Conservation (phyloP, 1,140 invertebrate genomes). For the Eueides isabella region DNA sequence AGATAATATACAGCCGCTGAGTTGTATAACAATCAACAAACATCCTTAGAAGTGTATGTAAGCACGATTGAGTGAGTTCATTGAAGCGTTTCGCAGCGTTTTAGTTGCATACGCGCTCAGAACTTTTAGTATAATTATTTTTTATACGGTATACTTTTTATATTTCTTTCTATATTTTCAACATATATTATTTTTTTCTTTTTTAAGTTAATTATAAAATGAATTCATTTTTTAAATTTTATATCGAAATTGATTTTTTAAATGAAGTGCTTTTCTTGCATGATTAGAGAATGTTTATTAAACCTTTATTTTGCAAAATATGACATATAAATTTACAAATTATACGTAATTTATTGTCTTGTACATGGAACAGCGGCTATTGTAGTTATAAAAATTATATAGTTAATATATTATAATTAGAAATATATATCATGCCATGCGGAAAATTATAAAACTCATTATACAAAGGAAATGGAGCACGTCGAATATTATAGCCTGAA, state of each 20-base stretch:
- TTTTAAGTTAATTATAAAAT: too few species aligned
- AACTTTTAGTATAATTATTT: not conserved
- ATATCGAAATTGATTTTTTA: too few species aligned
- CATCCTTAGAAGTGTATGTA: slow-evolving; percentile 22
- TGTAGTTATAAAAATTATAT: not conserved
- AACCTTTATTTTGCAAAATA: not conserved
- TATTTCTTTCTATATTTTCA: too few species aligned
- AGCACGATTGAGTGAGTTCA: slow-evolving; percentile 20
- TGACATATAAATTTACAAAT: too few species aligned
- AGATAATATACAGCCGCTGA: slow-evolving; percentile 9
- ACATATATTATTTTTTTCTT: too few species aligned
- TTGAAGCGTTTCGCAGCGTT: slow-evolving; percentile 9
- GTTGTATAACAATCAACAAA: slow-evolving; percentile 28
- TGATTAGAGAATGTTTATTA: too few species aligned
- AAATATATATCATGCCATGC: slow-evolving; percentile 1
- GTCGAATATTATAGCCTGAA: slow-evolving; percentile 20
- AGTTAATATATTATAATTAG: not conserved
- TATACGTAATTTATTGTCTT: too few species aligned
- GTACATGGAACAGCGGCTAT: too few species aligned
- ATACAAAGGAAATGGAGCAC: slow-evolving; percentile 3
- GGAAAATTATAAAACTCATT: slow-evolving; percentile 26
- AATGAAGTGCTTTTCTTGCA: too few species aligned
- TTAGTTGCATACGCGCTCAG: not conserved
- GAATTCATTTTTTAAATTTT: too few species aligned
- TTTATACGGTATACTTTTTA: too few species aligned